Conservation (phyloP, 2,113 vertebrate species). For the Psophia crepitans region DNA sequence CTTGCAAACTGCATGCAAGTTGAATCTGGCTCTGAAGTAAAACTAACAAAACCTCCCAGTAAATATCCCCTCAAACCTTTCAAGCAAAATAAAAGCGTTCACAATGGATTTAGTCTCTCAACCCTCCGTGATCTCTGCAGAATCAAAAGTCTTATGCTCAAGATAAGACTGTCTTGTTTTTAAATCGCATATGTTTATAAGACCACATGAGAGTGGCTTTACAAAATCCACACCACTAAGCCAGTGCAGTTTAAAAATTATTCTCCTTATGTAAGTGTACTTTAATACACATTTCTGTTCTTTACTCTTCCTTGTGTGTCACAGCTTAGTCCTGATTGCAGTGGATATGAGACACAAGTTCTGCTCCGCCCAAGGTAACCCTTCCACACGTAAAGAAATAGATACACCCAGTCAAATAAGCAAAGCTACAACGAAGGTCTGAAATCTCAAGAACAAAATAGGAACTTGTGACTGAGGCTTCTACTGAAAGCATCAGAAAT, state of each 20-base stretch:
- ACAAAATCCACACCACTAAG: not conserved
- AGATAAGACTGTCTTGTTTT: not conserved
- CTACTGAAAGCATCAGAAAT: not conserved
- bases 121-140: not conserved
- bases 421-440: not conserved
- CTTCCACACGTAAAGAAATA: not conserved
- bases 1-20: not conserved
- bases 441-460: not conserved
- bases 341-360: not conserved
- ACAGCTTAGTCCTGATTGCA: not conserved
- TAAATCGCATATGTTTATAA: not conserved
- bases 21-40: not conserved
- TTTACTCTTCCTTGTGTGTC: not conserved
- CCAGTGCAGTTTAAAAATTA: not conserved
- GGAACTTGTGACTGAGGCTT: not conserved
- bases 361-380: not conserved
- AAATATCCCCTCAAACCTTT: not conserved
- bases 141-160: not conserved
- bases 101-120: not conserved
- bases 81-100: not conserved
- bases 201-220: not conserved
- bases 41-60: not conserved
- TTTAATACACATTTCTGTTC: not conserved
- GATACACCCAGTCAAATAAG: not conserved
- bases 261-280: not conserved